Percentiles rank a stretch among this genome's conserved stretches.
These are phyloP conservation scores for Ormyrus labotus DNA, from an alignment of 2,888 invertebrate species.

Conservation along the genomic window DNA sequence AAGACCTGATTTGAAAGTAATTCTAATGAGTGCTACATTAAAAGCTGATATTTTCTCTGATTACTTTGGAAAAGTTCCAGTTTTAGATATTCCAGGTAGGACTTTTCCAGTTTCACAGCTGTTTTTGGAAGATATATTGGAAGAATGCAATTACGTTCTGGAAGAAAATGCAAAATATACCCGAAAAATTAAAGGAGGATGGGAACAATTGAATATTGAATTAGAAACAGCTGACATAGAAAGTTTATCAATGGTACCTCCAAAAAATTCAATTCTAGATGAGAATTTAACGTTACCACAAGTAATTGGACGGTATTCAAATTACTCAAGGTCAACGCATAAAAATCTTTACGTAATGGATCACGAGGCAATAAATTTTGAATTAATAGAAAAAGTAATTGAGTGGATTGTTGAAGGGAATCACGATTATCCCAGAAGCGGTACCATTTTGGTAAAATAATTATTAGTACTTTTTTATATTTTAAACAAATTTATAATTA, in stretches of 20 bases:
- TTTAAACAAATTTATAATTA: slow-evolving; percentile 4
- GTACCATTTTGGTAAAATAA: slow-evolving; percentile 82
- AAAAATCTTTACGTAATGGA: slow-evolving; percentile 88
- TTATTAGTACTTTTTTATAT: slow-evolving; percentile 33
- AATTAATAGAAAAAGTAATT: slow-evolving; percentile 84
- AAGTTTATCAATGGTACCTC: slow-evolving; percentile 78
- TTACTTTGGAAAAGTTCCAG: slow-evolving; percentile 88
- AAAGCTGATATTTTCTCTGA: slow-evolving; percentile 90
- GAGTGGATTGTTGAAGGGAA: slow-evolving; percentile 84
- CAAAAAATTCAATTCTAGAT: slow-evolving; percentile 81
- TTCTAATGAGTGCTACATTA: slow-evolving; percentile 95
- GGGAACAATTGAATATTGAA: slow-evolving; percentile 80
- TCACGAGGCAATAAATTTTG: slow-evolving; percentile 86
- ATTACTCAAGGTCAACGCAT: slow-evolving; percentile 81
- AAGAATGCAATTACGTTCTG: slow-evolving; percentile 79
- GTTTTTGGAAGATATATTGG: slow-evolving; percentile 89
- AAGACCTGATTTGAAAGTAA: slow-evolving; percentile 86
- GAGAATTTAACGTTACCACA: slow-evolving; percentile 84
- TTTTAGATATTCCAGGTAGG: slow-evolving; percentile 88
- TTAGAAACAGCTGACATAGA: slow-evolving; percentile 81
- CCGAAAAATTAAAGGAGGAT: slow-evolving; percentile 80
- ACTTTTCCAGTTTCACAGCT: slow-evolving; percentile 90
- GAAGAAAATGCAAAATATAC: slow-evolving; percentile 82
- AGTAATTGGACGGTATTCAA: slow-evolving; percentile 82
- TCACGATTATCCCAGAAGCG: slow-evolving; percentile 82